A percentile compares a stretch with the other conserved stretches of the same genome.
phyloP scores from a whole-genome alignment of 1,140 invertebrate genomes.

The Tetranychus cinnabarinus region DNA sequence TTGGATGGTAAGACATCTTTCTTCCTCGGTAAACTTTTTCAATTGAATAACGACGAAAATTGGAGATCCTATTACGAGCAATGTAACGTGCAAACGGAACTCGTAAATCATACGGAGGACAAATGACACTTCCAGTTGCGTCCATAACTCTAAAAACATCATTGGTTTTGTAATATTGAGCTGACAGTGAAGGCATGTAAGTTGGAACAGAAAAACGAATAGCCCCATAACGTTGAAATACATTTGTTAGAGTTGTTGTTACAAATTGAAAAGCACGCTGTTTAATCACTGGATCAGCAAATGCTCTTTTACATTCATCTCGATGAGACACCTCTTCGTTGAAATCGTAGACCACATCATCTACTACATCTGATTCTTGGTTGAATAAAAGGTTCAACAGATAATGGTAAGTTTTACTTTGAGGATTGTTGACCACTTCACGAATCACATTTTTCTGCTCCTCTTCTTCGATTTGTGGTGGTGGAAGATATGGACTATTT shows the following conservation, averaged over 20 bases:
- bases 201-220: slow-evolving; percentile 11
- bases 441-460: no score
- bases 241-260: slow-evolving; percentile 26
- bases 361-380: no score
- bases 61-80: slow-evolving; percentile 49
- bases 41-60: slow-evolving; percentile 56
- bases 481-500: no score
- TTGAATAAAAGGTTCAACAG: no score
- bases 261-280: no score
- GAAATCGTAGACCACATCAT: no score
- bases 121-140: slow-evolving; percentile 48
- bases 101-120: slow-evolving; percentile 37
- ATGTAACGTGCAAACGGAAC: slow-evolving; percentile 54
- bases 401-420: no score
- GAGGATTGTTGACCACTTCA: no score
- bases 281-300: no score
- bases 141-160: slow-evolving; percentile 41
- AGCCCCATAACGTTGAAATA: slow-evolving; percentile 27
- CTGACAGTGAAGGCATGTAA: slow-evolving; percentile 11
- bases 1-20: slow-evolving; percentile 58
- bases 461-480: no score
- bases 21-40: slow-evolving; percentile 64
- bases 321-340: no score
- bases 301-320: no score
- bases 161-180: slow-evolving; percentile 13